A percentile compares a stretch with the other conserved stretches of the same genome.
Conservation (phyloP, 1,140 invertebrate genomes). For the Adoxophyes honmai region DNA sequence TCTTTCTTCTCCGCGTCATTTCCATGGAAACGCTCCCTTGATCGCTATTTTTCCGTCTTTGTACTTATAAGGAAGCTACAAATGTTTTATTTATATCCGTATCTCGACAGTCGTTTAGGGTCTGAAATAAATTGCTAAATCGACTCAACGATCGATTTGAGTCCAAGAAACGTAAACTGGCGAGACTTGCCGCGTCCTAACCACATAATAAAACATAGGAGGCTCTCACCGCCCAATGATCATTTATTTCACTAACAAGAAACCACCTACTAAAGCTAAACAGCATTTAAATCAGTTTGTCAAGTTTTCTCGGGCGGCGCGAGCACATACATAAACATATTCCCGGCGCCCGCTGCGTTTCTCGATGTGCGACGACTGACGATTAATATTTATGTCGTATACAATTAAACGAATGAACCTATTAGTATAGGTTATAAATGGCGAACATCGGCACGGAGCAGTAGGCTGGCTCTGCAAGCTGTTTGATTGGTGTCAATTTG, state of each 20-base stretch:
- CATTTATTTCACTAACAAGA: constrained; percentile 8
- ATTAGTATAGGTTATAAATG: neutral
- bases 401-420: constrained; percentile 8
- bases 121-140: no score
- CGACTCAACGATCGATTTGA: no score
- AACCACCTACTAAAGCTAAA: neutral
- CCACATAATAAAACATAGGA: neutral
- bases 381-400: constrained; percentile 14
- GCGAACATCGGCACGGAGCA: neutral
- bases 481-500: no score
- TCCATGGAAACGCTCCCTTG: no score
- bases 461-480: no score
- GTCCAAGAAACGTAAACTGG: no score
- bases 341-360: constrained; percentile 7
- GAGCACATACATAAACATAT: neutral
- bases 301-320: constrained; percentile 1
- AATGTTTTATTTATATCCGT: no score
- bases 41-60: no score
- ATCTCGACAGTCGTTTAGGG: no score
- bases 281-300: constrained; percentile 14
- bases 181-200: neutral
- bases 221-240: constrained; percentile 9
- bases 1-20: no score
- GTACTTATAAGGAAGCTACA: no score
- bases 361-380: constrained; percentile 1